A percentile compares a stretch with the other conserved stretches of the same genome.
Conservation (phyloP, 2,113 vertebrate genomes). For the Lanius ludovicianus region DNA sequence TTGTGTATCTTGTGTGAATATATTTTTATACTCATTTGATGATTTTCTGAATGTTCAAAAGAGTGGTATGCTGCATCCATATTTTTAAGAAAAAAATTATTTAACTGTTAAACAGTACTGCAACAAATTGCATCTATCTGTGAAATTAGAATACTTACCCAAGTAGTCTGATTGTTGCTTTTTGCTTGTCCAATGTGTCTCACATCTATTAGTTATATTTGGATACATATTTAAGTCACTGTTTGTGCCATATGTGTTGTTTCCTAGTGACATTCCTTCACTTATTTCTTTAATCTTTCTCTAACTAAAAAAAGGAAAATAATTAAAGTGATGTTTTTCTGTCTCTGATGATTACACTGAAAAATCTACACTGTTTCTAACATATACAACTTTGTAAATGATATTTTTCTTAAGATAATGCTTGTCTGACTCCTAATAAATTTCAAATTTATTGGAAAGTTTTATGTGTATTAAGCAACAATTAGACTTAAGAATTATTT, state of each 20-base stretch:
- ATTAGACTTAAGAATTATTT: not conserved
- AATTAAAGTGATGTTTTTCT: not conserved
- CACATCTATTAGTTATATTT: not conserved
- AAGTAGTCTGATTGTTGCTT: not conserved
- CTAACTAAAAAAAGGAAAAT: not conserved
- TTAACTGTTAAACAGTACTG: not conserved
- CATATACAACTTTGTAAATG: not conserved
- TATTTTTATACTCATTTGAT: not conserved
- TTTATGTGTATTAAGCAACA: not conserved
- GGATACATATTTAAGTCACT: not conserved
- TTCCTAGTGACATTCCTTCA: not conserved
- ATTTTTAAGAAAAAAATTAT: not conserved
- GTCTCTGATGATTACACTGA: not conserved
- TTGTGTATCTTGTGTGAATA: not conserved
- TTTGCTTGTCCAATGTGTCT: not conserved
- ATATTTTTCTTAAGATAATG: not conserved
- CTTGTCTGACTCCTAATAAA: not conserved
- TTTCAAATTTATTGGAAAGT: not conserved
- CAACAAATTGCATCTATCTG: not conserved
- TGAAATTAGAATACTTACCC: not conserved
- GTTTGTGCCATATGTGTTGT: not conserved
- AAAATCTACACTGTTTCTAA: not conserved
- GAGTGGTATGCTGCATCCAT: not conserved
- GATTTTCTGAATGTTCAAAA: not conserved
- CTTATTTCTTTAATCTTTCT: not conserved